Base-by-base conservation (phyloP, 2,888 invertebrate genomes). In the Podotricha telesiphe region DNA sequence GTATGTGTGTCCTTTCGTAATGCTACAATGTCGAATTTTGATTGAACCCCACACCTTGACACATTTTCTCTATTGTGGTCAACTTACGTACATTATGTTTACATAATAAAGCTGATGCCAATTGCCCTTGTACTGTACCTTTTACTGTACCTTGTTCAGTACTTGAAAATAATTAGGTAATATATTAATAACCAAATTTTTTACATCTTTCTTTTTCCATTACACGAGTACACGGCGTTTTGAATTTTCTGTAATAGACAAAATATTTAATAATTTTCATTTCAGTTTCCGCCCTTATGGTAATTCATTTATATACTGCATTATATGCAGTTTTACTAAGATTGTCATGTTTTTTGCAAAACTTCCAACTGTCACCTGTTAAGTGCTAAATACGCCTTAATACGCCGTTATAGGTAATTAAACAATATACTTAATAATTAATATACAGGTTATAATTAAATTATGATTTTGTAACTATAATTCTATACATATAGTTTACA, bases 21-120 rank as follows among this genome's bases (percentile, higher is more conserved):
- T 65, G 50, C 28, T 42, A 11, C 70, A 70, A 72, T 70, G 70
- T 70, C 67, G 59, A 40, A 62, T 64, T 64, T 67, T 45, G 70
- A 65, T 61, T 65, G 56, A 65, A 66, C 48, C 42, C 61, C 10
- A 47, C 42, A 42, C 55, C 56, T 65, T 64, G 56, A 37, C 40
- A 68, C 10, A 40, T 63, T 55, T 37, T 34, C 22, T 8, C 8
- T 22, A 42, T 15, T 37, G 55, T 37, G 55, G 34, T 55, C 34
- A 34, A 11, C 6, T 17, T 55, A 34, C 17, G 10, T 55, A 17
- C 28, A n/a, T 34, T 34, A 34, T 34, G 55, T 34, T 55, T 53
- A 28, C 20, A 28, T 53, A 22, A 53, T 53, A 53, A 28, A 15
- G 28, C 10, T 22, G 15, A 3, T 3, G 15, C 2, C 13, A 13